Evolutionary conservation across 2,888 invertebrate species (phyloP).

Genomic region (Cephus sareptanus): DNA sequence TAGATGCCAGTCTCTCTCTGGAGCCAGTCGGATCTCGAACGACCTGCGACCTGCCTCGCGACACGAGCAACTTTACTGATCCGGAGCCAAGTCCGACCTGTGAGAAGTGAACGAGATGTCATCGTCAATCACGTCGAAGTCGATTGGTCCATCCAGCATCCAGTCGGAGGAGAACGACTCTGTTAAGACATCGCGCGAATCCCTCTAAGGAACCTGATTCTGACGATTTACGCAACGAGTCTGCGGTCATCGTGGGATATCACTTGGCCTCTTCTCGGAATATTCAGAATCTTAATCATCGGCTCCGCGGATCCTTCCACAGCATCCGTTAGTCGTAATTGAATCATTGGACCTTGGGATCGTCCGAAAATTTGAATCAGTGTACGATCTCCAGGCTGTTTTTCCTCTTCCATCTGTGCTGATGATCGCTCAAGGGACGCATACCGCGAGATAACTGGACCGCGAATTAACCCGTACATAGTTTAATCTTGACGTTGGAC

Average conservation of each 20-base stretch:
- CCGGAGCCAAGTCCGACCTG: background rate
- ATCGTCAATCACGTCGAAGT: background rate
- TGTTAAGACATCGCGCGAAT: background rate
- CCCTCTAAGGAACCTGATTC: background rate
- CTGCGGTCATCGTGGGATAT: background rate
- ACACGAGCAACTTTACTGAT: background rate
- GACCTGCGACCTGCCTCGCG: conserved; percentile 32
- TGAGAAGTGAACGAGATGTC: background rate
- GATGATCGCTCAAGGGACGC: background rate
- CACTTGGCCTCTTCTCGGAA: background rate
- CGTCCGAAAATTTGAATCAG: background rate
- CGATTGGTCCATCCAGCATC: background rate
- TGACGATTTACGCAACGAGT: background rate
- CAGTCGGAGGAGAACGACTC: background rate
- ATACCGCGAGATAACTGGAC: background rate
- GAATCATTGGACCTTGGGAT: background rate
- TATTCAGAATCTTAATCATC: background rate
- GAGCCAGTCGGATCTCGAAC: conserved; percentile 37
- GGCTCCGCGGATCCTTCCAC: background rate
- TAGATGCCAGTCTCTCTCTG: conserved; percentile 6
- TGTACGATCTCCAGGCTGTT: background rate
- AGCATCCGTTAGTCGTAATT: background rate
- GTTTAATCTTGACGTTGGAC: background rate
- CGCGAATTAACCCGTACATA: background rate
- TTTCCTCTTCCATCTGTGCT: background rate